These are phyloP conservation scores for Plodia interpunctella DNA, from an alignment of 1,140 invertebrate species.

Conservation along the genomic window DNA sequence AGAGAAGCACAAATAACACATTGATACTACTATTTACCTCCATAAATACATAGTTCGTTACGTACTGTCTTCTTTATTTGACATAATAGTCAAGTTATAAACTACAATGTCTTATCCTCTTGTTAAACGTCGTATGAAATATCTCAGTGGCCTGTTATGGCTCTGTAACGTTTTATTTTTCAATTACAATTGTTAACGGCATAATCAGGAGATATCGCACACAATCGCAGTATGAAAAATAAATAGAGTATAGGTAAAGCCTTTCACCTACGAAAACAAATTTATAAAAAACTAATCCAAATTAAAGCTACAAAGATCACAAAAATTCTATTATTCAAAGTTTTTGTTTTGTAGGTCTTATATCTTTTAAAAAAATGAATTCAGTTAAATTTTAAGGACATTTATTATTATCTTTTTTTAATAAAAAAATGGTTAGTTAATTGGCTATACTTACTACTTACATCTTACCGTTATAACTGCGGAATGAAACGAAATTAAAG, in stretches of 20 bases:
- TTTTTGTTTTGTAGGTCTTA: too few species aligned
- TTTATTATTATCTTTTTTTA: too few species aligned
- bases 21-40: background rate
- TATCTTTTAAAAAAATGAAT: too few species aligned
- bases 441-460: too few species aligned
- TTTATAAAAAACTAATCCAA: too few species aligned
- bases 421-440: too few species aligned
- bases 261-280: background rate
- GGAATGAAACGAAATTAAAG: too few species aligned
- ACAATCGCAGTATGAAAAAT: slow-evolving; percentile 46
- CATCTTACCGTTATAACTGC: too few species aligned
- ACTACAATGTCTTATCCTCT: slow-evolving; percentile 1
- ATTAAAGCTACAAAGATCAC: too few species aligned
- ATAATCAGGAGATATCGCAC: slow-evolving; percentile 63
- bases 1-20: too few species aligned
- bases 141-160: background rate
- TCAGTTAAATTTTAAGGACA: too few species aligned
- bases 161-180: slow-evolving; percentile 58
- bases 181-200: slow-evolving; percentile 74
- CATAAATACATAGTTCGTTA: background rate
- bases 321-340: too few species aligned
- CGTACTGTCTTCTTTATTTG: background rate
- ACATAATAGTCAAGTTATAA: slow-evolving; percentile 7
- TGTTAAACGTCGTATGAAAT: background rate
- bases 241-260: background rate